Base-by-base conservation (phyloP, 2,797 vertebrate species). In the Glossophaga mutica region DNA sequence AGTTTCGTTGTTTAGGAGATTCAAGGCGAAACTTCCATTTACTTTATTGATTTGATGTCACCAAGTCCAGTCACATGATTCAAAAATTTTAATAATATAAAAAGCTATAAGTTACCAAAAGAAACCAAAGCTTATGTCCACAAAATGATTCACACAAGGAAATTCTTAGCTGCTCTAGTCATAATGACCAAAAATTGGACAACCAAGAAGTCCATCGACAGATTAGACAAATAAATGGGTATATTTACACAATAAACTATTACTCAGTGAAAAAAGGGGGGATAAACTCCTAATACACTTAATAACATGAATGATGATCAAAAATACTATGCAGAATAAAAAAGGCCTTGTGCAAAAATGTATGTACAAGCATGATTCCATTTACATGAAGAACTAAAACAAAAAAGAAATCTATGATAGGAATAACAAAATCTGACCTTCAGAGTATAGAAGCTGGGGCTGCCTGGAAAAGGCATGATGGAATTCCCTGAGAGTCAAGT, bases 1-100 rank as follows among this genome's bases (percentile, higher is more conserved):
- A 24, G 8, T 65, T 29, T 83, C 22, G 62, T 73, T 90, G 87
- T 79, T 65, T 24, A 88, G 70, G 50, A 76, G 39, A 77, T 44
- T 82, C 52, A 85, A 91, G 68, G 21, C 11, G 89, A 22, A 76
- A 65, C 46, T 96, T 95, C 77, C 67, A 87, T 84, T 92, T 90
- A 83, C 77, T 70, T 84, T 90, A 82, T 39, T 67, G 5, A 94
- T 76, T 62, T 37, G 24, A 2, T 86, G 57, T 77, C 73, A 97
- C n/a, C 70, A 94, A 89, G 92, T 50, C 44, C 10, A 95, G n/a
- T 93, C 62, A 91, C 3, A 86, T 7, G 5, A 29, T 42, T 91
- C 39, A 74, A 74, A 90, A 89, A 39, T 87, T 50, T 50, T 29
- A 42, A n/a, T 48, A 86, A 79, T 48, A 96, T 57, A 94, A 96